A percentile compares a stretch with the other conserved stretches of the same genome.
Conservation (phyloP, 2,113 vertebrate genomes). For the Phrynosoma blainvillii region DNA sequence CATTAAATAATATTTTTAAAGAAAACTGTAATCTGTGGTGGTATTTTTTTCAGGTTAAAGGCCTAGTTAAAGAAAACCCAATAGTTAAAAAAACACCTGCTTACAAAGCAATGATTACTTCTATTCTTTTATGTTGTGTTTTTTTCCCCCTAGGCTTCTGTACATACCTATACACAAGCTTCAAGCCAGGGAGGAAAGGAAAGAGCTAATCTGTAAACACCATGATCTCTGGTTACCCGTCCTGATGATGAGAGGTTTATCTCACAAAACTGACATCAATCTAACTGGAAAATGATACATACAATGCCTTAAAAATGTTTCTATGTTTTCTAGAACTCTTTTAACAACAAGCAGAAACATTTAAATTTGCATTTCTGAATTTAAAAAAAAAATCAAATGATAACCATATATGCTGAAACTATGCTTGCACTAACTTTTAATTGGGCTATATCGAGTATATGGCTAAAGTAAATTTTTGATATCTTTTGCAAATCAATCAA, state of each 20-base stretch:
- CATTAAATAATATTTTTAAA: neutral
- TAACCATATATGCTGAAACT: neutral
- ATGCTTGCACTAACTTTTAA: constrained; percentile 28
- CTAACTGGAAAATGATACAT: neutral
- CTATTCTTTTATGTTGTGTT: neutral
- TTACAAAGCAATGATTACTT: neutral
- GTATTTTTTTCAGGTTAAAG: too few species aligned
- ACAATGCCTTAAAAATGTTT: constrained; percentile 30
- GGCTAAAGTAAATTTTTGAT: neutral
- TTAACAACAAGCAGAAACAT: constrained; percentile 25
- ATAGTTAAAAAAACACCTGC: too few species aligned
- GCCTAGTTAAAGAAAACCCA: too few species aligned
- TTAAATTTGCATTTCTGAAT: constrained; percentile 28
- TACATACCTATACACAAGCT: constrained; percentile 68
- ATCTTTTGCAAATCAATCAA: constrained; percentile 31
- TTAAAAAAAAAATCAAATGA: constrained; percentile 20
- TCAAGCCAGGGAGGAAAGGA: constrained; percentile 62
- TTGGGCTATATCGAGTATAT: neutral
- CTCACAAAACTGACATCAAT: neutral
- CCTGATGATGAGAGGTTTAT: neutral
- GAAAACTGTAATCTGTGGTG: too few species aligned
- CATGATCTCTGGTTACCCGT: neutral
- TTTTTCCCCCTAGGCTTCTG: constrained; percentile 58
- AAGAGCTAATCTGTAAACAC: constrained; percentile 72
- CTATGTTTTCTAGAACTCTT: neutral